Percentiles rank a stretch among this genome's conserved stretches.
phyloP scores from a whole-genome alignment of 2,113 vertebrate species.

The Sitta europaea region DNA sequence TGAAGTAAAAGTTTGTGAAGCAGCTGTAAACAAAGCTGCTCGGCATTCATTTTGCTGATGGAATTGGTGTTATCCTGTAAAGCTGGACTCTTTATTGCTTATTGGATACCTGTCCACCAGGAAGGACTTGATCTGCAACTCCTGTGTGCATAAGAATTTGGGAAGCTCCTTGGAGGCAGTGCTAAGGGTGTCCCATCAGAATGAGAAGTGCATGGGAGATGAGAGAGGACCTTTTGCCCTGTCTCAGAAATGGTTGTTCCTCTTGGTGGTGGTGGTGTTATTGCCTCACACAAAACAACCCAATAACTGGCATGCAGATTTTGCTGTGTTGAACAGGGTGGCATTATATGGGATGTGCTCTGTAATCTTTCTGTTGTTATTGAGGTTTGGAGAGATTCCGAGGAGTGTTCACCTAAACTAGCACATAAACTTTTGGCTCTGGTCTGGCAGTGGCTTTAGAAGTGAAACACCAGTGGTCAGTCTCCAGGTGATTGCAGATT shows the following conservation, averaged over 20 bases:
- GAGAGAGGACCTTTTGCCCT: background rate
- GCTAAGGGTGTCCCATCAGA: background rate
- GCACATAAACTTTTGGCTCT: background rate
- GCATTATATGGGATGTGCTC: background rate
- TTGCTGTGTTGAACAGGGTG: background rate
- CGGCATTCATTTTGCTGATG: background rate
- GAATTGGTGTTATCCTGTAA: background rate
- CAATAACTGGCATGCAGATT: background rate
- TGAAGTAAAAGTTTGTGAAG: background rate
- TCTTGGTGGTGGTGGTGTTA: background rate
- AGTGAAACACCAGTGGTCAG: background rate
- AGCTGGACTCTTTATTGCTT: background rate
- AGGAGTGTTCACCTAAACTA: background rate
- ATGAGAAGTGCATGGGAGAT: background rate
- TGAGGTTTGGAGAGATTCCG: background rate
- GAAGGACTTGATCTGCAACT: background rate
- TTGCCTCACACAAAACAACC: background rate
- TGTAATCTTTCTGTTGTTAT: background rate
- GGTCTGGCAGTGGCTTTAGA: background rate
- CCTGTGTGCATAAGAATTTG: background rate
- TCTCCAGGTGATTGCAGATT: background rate
- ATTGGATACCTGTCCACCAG: background rate
- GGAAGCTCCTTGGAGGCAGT: background rate
- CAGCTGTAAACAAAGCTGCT: background rate
- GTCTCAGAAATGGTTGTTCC: rapidly evolving